Base-by-base conservation (phyloP, 2,797 vertebrate genomes). In the Hemibagrus guttatus region DNA sequence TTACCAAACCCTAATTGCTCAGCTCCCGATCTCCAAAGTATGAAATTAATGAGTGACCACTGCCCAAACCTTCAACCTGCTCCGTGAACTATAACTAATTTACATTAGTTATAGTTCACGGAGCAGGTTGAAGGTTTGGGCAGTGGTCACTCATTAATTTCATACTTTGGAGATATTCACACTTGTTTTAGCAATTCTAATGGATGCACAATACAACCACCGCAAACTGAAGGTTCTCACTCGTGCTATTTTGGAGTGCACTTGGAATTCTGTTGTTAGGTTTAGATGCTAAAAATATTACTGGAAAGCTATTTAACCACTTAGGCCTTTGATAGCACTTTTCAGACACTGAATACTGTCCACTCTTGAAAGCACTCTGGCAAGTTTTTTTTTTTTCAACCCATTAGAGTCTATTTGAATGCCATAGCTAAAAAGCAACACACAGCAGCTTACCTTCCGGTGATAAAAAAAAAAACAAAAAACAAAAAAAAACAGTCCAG, bases 401-500 rank as follows among this genome's bases (percentile, higher is more conserved):
- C 49, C 68, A 74, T 76, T 82, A 64, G 19, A 88, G 39, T 35
- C 87, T 46, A 26, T 85, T 76, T 85, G 39, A 68, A 39, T 87
- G 39, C 54, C 23, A 64, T 35, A 46, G 64, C 42, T 69, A 78
- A 84, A 84, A 85, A 81, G 26, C 68, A 81, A 52, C 59, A 46
- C 49, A 49, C 54, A 75, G 59, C 81, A 42, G 49, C 78, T 23
- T 8, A 66, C 66, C 59, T 49, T 14, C 31, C 39, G 54, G 63
- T 39, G 35, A 39, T 39, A 39, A 39, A 39, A 39, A 39, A 39
- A 52, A 84, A 80, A 49, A 49, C 1, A 39, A 39, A 39, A 39
- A 39, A 52, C 81, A 80, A 49, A 49, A 49, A 52, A 84, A 80
- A 84, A 63, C 82, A 83, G 79, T 54, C 42, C 84, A 87, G 90